These are phyloP conservation scores for Drosophila rufa DNA, from an alignment of 1,140 invertebrate genomes.

Conservation along the genomic window DNA sequence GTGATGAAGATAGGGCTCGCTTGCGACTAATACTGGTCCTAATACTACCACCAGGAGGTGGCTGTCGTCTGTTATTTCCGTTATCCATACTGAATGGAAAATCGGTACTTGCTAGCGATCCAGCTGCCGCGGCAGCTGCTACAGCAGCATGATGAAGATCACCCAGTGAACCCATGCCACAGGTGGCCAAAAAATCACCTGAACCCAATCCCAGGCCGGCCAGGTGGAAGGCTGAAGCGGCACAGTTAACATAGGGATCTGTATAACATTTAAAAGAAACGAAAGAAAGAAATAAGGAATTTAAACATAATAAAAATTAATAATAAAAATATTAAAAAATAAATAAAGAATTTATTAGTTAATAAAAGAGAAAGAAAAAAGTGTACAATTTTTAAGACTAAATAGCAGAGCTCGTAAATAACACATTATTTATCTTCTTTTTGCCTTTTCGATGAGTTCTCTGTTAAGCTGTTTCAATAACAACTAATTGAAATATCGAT, in stretches of 20 bases:
- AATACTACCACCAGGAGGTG: conserved; percentile 86
- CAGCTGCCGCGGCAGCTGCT: conserved; percentile 69
- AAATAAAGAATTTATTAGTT: no score
- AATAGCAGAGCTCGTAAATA: no score
- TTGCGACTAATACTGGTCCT: conserved; percentile 92
- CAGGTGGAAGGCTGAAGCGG: conserved; percentile 73
- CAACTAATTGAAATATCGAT: no score
- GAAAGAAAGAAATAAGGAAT: not conserved
- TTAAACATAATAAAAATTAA: not conserved
- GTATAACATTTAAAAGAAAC: not conserved
- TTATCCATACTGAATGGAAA: conserved; percentile 90
- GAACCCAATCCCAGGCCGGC: conserved; percentile 75
- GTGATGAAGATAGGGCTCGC: conserved; percentile 96
- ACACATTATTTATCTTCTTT: no score
- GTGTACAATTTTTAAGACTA: no score
- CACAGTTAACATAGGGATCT: conserved; percentile 76
- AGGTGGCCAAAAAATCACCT: conserved; percentile 71
- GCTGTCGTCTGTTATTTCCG: conserved; percentile 86
- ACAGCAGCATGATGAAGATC: conserved; percentile 79
- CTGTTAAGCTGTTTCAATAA: no score
- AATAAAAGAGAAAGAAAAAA: no score
- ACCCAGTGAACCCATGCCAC: conserved; percentile 63
- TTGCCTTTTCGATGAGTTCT: no score
- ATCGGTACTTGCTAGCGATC: conserved; percentile 90
- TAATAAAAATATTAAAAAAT: not conserved